Percentiles rank a stretch among this genome's conserved stretches.
These are phyloP conservation scores for Etheostoma cragini DNA, from an alignment of 2,113 vertebrate genomes.

Conservation along the genomic window DNA sequence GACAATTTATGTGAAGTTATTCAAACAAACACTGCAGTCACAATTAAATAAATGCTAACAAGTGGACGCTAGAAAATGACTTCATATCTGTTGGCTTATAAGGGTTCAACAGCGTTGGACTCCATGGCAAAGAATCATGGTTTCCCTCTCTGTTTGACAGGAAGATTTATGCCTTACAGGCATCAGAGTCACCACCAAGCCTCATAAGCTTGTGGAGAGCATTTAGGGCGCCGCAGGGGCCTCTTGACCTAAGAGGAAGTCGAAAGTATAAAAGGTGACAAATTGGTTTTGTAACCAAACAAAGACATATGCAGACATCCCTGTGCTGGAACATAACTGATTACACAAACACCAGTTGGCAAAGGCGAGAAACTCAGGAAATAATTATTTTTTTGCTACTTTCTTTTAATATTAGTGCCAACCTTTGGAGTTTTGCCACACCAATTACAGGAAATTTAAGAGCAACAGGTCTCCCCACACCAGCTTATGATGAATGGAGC, in stretches of 20 bases:
- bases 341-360: conserved; percentile 87
- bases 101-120: conserved; percentile 47
- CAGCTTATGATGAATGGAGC: conserved; percentile 94
- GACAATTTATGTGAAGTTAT: conserved; percentile 20
- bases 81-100: conserved; percentile 54
- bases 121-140: conserved; percentile 60
- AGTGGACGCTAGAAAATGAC: conserved; percentile 45
- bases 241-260: conserved; percentile 75
- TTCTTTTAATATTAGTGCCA: conserved; percentile 86
- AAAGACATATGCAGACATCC: conserved; percentile 62
- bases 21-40: conserved; percentile 36
- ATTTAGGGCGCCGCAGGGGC: conserved; percentile 72
- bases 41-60: conserved; percentile 45
- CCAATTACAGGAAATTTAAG: conserved; percentile 90
- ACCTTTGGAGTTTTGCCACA: conserved; percentile 90
- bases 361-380: conserved; percentile 85
- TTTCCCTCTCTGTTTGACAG: conserved; percentile 70
- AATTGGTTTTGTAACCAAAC: conserved; percentile 72
- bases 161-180: conserved; percentile 75
- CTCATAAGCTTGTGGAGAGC: conserved; percentile 69
- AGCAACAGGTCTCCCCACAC: conserved; percentile 89
- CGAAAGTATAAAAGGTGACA: conserved; percentile 70
- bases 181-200: conserved; percentile 73
- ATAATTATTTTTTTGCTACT: conserved; percentile 86
- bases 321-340: conserved; percentile 55